phyloP scores from a whole-genome alignment of 1,140 invertebrate species.

The Neodiprion fabricii region DNA sequence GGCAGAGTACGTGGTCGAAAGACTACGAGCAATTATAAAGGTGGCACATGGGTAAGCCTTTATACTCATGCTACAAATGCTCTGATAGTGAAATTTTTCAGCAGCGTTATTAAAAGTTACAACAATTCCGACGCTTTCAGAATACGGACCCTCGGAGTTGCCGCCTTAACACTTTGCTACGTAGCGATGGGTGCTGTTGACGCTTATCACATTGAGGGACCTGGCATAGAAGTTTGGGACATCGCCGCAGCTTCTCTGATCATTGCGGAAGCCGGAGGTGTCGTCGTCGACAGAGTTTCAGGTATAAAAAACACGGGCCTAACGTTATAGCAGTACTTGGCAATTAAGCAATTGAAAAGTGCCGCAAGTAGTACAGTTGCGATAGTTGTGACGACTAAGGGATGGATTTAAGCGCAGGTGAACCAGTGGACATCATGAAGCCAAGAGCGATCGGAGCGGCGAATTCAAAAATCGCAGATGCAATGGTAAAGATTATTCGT shows the following conservation, averaged over 20 bases:
- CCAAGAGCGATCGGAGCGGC: conserved; percentile 70
- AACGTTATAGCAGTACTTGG: conserved; percentile 11
- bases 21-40: conserved; percentile 51
- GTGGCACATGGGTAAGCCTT: conserved; percentile 49
- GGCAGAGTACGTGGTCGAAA: conserved; percentile 46
- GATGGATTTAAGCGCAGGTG: conserved; percentile 56
- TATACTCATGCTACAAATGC: no score
- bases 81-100: no score
- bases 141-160: conserved; percentile 77
- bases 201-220: conserved; percentile 71
- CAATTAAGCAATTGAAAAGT: neutral
- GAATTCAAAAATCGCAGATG: conserved; percentile 65
- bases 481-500: conserved; percentile 60
- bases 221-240: conserved; percentile 74
- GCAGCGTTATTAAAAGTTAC: no score
- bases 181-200: conserved; percentile 76
- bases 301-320: conserved; percentile 9
- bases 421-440: conserved; percentile 72
- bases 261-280: conserved; percentile 78
- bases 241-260: conserved; percentile 76
- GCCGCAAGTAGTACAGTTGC: neutral
- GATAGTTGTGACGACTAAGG: conserved; percentile 43
- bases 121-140: no score
- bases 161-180: conserved; percentile 76
- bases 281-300: conserved; percentile 63